Evolutionary conservation across 2,797 vertebrate species (phyloP).

Genomic region (Esox masquinongy): DNA sequence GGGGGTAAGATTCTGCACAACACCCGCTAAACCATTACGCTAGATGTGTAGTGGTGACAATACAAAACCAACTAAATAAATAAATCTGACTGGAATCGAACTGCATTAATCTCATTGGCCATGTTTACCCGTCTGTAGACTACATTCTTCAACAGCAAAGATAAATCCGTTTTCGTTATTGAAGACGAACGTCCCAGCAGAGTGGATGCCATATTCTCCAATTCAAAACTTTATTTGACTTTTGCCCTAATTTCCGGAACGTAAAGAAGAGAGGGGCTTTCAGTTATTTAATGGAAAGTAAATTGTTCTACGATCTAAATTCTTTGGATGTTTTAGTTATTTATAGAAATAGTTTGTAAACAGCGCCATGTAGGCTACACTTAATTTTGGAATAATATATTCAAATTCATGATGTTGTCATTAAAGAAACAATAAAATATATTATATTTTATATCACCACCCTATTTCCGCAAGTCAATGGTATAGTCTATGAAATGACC

Average conservation of each 20-base stretch:
- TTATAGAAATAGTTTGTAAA: not conserved
- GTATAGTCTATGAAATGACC: constrained; percentile 29
- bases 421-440: not conserved
- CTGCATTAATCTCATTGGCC: not conserved
- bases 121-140: constrained; percentile 29
- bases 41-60: no score
- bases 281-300: not conserved
- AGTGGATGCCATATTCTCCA: constrained; percentile 18
- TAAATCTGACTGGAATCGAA: no score
- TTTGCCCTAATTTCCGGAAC: constrained; percentile 21
- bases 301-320: not conserved
- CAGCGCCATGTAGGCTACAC: not conserved
- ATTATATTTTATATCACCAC: not conserved
- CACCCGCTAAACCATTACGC: no score
- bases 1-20: no score
- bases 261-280: not conserved
- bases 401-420: not conserved
- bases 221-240: not conserved
- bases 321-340: not conserved
- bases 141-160: not conserved
- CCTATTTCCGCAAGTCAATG: constrained; percentile 3
- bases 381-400: not conserved
- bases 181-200: constrained; percentile 14
- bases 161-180: constrained; percentile 7
- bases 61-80: no score